Conservation (phyloP, 1,140 invertebrate genomes). For the Coenobita brevimanus region DNA sequence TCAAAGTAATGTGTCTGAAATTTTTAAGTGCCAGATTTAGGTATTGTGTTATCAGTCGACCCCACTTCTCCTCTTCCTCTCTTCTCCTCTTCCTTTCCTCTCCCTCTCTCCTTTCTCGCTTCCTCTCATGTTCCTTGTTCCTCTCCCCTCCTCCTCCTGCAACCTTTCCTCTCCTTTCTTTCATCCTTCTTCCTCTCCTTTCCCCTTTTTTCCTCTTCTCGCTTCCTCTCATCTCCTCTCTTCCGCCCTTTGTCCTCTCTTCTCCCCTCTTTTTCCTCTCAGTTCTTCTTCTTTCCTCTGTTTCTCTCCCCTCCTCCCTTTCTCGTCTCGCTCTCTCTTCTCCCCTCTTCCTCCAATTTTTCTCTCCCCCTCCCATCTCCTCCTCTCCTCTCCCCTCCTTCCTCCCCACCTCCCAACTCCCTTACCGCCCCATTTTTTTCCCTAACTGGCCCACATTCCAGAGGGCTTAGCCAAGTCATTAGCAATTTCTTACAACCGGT, state of each 20-base stretch:
- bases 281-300: no score
- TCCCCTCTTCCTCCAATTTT: background rate
- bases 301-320: no score
- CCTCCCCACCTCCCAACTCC: background rate
- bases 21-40: no score
- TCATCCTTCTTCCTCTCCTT: no score
- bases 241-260: no score
- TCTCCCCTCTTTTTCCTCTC: no score
- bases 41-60: background rate
- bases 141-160: background rate
- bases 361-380: background rate
- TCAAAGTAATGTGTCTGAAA: no score
- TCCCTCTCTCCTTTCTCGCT: background rate
- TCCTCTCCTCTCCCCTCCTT: background rate
- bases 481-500: no score
- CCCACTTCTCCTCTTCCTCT: background rate
- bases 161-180: background rate
- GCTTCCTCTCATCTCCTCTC: no score
- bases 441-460: background rate
- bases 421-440: background rate
- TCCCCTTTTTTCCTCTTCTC: no score
- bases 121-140: background rate
- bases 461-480: no score
- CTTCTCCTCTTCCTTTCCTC: no score
- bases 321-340: slow-evolving; percentile 5